Evolutionary conservation across 2,113 vertebrate genomes (phyloP).

Genomic region (Eretmochelys imbricata): DNA sequence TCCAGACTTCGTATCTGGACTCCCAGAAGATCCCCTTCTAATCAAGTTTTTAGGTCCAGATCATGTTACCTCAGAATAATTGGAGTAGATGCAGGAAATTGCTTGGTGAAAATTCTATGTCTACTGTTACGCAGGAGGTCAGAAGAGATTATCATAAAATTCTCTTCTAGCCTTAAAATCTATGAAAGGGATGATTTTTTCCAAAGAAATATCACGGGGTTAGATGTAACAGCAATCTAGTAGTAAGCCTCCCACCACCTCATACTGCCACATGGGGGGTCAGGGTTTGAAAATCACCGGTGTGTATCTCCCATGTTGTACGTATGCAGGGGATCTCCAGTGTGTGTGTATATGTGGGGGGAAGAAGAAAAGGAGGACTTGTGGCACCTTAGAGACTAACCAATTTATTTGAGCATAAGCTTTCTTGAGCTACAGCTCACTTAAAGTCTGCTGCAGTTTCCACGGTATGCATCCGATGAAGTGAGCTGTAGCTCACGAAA

Average conservation of each 20-base stretch:
- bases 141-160: neutral
- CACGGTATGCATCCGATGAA: too few relatives aligned
- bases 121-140: neutral
- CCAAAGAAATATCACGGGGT: neutral
- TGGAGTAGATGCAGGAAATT: neutral
- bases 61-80: neutral
- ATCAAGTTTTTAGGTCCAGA: neutral
- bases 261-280: neutral
- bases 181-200: neutral
- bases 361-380: too few relatives aligned
- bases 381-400: too few relatives aligned
- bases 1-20: neutral
- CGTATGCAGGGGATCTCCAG: neutral
- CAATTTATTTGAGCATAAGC: too few relatives aligned
- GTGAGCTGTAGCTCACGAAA: too few relatives aligned
- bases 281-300: neutral
- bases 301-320: neutral
- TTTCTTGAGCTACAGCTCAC: too few relatives aligned
- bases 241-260: neutral
- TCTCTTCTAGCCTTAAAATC: neutral
- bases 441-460: too few relatives aligned
- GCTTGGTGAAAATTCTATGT: neutral
- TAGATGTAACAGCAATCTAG: neutral
- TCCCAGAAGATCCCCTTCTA: neutral
- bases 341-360: neutral